Percentiles rank a stretch among this genome's conserved stretches.
These are phyloP conservation scores for Autographa pulchrina DNA, from an alignment of 2,888 invertebrate genomes.

Conservation along the genomic window DNA sequence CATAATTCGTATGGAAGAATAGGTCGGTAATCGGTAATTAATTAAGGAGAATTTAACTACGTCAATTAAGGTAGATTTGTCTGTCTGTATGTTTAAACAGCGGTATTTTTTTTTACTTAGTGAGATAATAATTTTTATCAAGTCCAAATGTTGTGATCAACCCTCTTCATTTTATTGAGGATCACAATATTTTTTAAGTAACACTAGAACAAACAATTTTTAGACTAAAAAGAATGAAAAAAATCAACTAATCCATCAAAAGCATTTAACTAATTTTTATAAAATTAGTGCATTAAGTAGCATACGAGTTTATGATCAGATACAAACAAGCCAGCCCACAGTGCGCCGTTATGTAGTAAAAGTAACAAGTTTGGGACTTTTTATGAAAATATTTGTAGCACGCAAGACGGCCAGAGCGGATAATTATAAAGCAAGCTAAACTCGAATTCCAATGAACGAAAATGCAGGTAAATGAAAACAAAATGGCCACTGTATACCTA, in stretches of 20 bases:
- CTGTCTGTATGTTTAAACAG: no score
- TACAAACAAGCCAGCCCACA: constrained; percentile 10
- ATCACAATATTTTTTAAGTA: no score
- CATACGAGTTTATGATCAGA: constrained; percentile 21
- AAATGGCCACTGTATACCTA: not conserved
- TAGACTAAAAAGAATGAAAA: no score
- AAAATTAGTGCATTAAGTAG: not conserved
- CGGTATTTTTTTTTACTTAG: no score
- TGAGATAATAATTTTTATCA: no score
- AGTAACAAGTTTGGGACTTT: constrained; percentile 35
- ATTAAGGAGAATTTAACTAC: not conserved
- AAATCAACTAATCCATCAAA: no score
- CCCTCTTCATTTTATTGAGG: no score
- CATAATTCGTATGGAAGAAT: not conserved
- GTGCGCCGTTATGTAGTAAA: constrained; percentile 24
- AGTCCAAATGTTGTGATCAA: no score
- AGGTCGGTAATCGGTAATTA: constrained; percentile 2
- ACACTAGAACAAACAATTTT: no score
- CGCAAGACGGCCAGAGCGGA: constrained; percentile 8
- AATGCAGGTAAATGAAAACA: not conserved
- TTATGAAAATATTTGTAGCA: constrained; percentile 40
- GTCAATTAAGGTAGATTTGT: not conserved
- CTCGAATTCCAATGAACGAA: not conserved
- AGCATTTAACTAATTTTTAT: no score
- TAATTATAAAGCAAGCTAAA: not conserved